A percentile compares a stretch with the other conserved stretches of the same genome.
Evolutionary conservation across 23 tunicate species (phyloP).

Genomic region (Diplosoma virens): DNA sequence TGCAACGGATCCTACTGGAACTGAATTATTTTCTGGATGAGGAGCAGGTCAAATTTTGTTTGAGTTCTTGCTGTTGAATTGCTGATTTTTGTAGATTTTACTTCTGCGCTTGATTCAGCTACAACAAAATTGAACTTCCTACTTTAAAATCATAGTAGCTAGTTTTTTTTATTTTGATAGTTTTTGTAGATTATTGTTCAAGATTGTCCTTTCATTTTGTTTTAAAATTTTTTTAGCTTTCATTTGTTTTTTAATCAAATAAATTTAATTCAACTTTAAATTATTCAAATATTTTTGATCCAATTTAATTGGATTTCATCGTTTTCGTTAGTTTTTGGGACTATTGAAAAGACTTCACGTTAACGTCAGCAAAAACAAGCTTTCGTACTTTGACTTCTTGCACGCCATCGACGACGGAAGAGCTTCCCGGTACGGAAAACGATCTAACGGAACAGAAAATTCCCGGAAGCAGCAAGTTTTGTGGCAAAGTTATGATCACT

Average conservation of each 20-base stretch:
- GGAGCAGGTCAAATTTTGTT: conserved; percentile 49
- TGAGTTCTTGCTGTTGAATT: no score
- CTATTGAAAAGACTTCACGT: conserved; percentile 69
- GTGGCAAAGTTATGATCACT: conserved; percentile 55
- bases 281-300: no score
- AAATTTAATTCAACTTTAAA: no score
- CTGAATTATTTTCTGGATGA: conserved; percentile 80
- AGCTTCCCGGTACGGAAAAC: conserved; percentile 72
- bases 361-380: conserved; percentile 40
- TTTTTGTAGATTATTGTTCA: background rate
- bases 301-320: no score
- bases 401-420: conserved; percentile 92
- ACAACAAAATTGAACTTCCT: no score
- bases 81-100: no score
- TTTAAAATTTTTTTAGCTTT: no score
- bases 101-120: no score
- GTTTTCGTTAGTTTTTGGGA: conserved; percentile 39
- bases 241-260: no score
- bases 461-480: conserved; percentile 43
- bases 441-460: background rate
- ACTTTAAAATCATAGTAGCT: no score
- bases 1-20: conserved; percentile 69
- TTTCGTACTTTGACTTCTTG: conserved; percentile 89
- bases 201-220: background rate
- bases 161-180: no score